Evolutionary conservation across 2,888 invertebrate genomes (phyloP).

Genomic region (Apamea epomidion): DNA sequence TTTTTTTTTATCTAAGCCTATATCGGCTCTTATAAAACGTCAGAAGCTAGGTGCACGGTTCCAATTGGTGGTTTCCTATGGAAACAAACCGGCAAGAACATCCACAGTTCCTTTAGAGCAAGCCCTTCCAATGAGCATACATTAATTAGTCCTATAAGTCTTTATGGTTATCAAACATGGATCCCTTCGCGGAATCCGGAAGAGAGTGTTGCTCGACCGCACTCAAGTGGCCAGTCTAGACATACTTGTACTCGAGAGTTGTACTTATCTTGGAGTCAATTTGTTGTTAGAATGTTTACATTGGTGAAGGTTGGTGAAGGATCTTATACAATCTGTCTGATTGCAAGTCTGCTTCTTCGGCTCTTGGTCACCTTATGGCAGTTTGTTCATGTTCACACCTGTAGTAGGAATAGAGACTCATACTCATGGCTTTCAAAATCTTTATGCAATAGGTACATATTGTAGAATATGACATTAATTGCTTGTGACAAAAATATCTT

Average conservation of each 20-base stretch:
- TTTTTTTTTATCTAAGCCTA: not conserved
- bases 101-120: not conserved
- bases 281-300: slow-evolving; percentile 7
- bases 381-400: not conserved
- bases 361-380: not conserved
- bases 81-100: no score
- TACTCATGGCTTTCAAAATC: not conserved
- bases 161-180: not conserved
- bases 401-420: not conserved
- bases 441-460: not conserved
- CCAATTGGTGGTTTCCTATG: no score
- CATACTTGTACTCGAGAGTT: slow-evolving; percentile 16
- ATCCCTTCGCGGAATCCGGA: slow-evolving; percentile 14
- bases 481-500: no score
- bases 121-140: no score
- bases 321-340: slow-evolving; percentile 9
- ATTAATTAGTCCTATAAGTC: not conserved
- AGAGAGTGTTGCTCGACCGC: slow-evolving; percentile 26
- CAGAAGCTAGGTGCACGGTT: no score
- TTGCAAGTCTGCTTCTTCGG: not conserved
- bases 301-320: not conserved
- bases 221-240: slow-evolving; percentile 32
- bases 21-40: no score
- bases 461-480: not conserved
- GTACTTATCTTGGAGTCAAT: slow-evolving; percentile 11